Evolutionary conservation across 2,888 invertebrate genomes (phyloP), one percentile per base, ranked within the genome.

Genomic region (Agriopis leucophaearia): DNA sequence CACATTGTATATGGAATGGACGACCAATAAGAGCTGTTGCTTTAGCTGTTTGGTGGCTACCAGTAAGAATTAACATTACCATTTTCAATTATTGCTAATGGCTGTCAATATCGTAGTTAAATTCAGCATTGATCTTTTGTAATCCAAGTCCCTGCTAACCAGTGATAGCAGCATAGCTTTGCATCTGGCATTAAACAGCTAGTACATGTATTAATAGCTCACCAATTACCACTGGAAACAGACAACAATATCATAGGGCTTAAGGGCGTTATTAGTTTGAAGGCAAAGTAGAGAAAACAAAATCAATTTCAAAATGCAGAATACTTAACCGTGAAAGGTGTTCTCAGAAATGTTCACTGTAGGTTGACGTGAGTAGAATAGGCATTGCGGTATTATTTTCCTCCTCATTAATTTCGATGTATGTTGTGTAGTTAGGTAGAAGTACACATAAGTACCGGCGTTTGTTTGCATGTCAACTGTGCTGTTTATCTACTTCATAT

Each of bases 291-390:
- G 57, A 80, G 82, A 82, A 84, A 85, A 83, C 76, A 78, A 83
- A 87, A 86, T 85, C 82, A 83, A 84, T 83, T 85, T 83, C 82
- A 83, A 83, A 87, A 87, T 87, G 86, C 81, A 83, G 82, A 87
- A 87, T 87, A 82, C 81, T 84, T 81, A 83, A 79, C 81, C 83
- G 89, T 87, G 90, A 92, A 92, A 91, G 91, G 86, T 81, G 80
- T 91, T 89, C 92, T 80, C 73, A 85, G 90, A 88, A 89, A 79
- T 85, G 80, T 79, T 75, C 82, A 79, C 77, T 81, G 80, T 77
- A 74, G 64, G 72, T 71, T 79, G 74, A 83, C 87, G 85, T 84
- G 88, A 79, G 74, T 69, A 69, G 89, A 87, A 88, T 89, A 81
- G 77, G 73, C 79, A 85, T 82, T 81, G 80, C 81, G 78, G 74